A percentile compares a stretch with the other conserved stretches of the same genome.
These are phyloP conservation scores for Hapalemur alaotrensis DNA, from an alignment of 2,797 vertebrate genomes.

Conservation along the genomic window DNA sequence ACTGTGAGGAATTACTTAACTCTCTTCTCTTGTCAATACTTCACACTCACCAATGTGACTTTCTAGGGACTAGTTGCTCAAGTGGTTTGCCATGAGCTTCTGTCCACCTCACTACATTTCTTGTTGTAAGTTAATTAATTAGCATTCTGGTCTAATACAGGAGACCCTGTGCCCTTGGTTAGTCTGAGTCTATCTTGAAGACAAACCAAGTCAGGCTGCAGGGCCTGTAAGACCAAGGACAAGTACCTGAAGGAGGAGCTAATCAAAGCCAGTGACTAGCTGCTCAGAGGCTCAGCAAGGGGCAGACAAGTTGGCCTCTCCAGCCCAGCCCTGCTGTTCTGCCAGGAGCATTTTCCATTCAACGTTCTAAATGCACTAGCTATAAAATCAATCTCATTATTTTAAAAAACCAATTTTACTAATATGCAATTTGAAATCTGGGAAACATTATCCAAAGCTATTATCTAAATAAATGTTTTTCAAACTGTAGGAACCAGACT, in stretches of 20 bases:
- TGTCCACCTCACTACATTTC: not conserved
- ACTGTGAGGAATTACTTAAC: not conserved
- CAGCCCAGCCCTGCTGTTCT: not conserved
- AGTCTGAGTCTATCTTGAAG: not conserved
- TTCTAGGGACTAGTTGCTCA: not conserved
- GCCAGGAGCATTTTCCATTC: not conserved
- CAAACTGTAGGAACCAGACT: conserved; percentile 24
- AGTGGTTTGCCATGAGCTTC: not conserved
- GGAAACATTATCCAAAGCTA: conserved; percentile 7
- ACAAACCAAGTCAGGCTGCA: not conserved
- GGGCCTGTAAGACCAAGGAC: not conserved
- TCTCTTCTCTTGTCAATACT: not conserved
- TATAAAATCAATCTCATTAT: not conserved
- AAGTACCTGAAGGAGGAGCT: not conserved
- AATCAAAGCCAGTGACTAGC: not conserved
- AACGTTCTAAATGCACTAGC: not conserved
- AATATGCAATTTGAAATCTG: conserved; percentile 7
- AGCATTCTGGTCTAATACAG: not conserved
- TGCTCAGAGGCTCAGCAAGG: not conserved
- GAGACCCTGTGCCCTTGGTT: not conserved
- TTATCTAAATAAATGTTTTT: conserved; percentile 38
- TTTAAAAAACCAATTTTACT: not conserved
- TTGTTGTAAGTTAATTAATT: not conserved
- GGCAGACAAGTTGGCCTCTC: not conserved
- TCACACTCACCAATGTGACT: not conserved